Base-by-base conservation (phyloP, 2,797 vertebrate species). In the Xiphophorus birchmanni region DNA sequence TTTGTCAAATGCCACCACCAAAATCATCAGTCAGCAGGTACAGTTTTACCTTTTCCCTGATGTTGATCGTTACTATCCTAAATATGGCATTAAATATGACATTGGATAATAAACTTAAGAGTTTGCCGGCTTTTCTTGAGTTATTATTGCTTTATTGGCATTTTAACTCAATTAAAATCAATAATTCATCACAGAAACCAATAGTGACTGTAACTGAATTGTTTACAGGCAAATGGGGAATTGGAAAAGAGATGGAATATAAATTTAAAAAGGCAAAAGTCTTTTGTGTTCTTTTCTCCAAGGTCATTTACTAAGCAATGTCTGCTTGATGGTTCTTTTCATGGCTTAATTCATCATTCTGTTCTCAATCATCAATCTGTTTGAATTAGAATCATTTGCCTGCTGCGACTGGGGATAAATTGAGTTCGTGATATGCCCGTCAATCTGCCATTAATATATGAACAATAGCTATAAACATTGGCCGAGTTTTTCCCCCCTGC, bases 341-440 rank as follows among this genome's bases (percentile, higher is more conserved):
- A 29, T n/a, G 54, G 78, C 82, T 74, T 89, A 81, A 80, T 91
- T 89, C 84, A 87, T 92, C 88, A 83, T 79, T 73, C 77, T 80
- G 23, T 87, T 86, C 83, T 74, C 86, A 85, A 79, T 90, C 87
- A 86, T 67, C 77, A 80, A 89, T 91, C 86, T 69, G 50, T 87
- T 88, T 84, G 76, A 89, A 91, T 93, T 89, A 91, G 65, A 75
- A 85, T 89, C 82, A 89, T 84, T 82, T 86, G 60, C 58, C 77
- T 40, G n/a, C 76, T 75, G 77, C 91, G 89, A 89, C 88, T 88
- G 81, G 76, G 73, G 77, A 85, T 87, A 84, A 89, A 92, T 90
- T 82, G 83, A 90, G 82, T 84, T 80, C 2, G 80, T 86, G 86
- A 84, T 75, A 79, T 82, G 90, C 80, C 79, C 89, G 87, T 89